Base-by-base conservation (phyloP, 2,888 invertebrate genomes). In the Villa cingulata region DNA sequence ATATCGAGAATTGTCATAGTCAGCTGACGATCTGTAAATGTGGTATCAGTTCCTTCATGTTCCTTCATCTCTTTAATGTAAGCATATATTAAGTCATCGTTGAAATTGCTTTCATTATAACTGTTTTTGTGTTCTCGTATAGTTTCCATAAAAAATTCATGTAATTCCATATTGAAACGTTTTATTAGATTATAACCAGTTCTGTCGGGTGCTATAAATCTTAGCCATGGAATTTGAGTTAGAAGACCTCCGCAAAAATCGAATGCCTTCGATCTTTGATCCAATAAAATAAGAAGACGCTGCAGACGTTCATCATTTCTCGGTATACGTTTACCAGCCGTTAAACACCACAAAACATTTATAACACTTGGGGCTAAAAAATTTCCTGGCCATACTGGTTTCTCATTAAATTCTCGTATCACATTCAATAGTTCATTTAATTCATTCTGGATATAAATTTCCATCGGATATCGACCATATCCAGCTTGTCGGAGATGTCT, bases 1-100 rank as follows among this genome's bases (percentile, higher is more conserved):
- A 83, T 70, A 60, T 83, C 83, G 47, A 81, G 58, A 54, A 81
- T 75, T 5, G 79, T 72, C 72, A 81, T 74, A 5, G 77, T 65
- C 44, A 83, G 60, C 58, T 82, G 80, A 6, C 77, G 75, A 48
- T 79, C 80, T 74, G 64, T 61, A 62, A 74, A 66, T 20, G 63
- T 63, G 41, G 46, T 45, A 16, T 43, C 38, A 2, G n/a, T 10
- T 7, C 42, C 42, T 4, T 37, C 41, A n/a, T 41, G 56, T 16
- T 60, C 56, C 40, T 70, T 62, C 75, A 81, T 79, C 66, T 81
- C 77, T 20, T 70, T 69, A 9, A 82, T 67, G 55, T 75, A 82
- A 42, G 77, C 70, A 58, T 77, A 77, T 41, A 82, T 79, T n/a
- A 81, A 62, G 61, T 81, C 80, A 44, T 68, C 68, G 1, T 63